Percentiles rank a stretch among this genome's conserved stretches.
phyloP scores from a whole-genome alignment of 2,888 invertebrate species.

The Gerosis bhagava region DNA sequence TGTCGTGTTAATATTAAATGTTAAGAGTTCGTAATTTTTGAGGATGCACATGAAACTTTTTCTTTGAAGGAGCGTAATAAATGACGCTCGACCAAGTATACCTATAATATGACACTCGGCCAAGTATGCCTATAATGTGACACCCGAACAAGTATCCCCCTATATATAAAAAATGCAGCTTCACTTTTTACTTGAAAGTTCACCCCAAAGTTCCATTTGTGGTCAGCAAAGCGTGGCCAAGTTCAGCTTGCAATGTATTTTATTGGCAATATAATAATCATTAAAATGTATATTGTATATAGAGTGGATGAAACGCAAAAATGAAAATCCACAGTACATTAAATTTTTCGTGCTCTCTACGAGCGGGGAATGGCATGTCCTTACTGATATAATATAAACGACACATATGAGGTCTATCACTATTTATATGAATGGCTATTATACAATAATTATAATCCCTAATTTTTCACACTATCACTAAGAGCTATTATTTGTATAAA shows the following conservation, averaged over 20 bases:
- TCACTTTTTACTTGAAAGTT: too few species aligned
- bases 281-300: too few species aligned
- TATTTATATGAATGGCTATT: slow-evolving; percentile 61
- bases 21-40: slow-evolving; percentile 34
- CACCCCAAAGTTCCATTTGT: too few species aligned
- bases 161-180: too few species aligned
- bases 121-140: too few species aligned
- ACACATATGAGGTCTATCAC: slow-evolving; percentile 60
- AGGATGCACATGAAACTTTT: too few species aligned
- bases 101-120: too few species aligned
- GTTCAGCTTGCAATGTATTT: too few species aligned
- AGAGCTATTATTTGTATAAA: slow-evolving; percentile 76
- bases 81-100: background rate
- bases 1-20: slow-evolving; percentile 34
- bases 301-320: too few species aligned
- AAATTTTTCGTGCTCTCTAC: background rate
- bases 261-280: too few species aligned
- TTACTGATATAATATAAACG: slow-evolving; percentile 45
- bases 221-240: too few species aligned
- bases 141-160: too few species aligned
- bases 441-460: slow-evolving; percentile 67
- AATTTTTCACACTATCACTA: slow-evolving; percentile 68
- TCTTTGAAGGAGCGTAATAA: slow-evolving; percentile 9
- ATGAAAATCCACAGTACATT: background rate
- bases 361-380: slow-evolving; percentile 45